Conservation (phyloP, 1,140 invertebrate genomes). For the Bombus pascuorum region DNA sequence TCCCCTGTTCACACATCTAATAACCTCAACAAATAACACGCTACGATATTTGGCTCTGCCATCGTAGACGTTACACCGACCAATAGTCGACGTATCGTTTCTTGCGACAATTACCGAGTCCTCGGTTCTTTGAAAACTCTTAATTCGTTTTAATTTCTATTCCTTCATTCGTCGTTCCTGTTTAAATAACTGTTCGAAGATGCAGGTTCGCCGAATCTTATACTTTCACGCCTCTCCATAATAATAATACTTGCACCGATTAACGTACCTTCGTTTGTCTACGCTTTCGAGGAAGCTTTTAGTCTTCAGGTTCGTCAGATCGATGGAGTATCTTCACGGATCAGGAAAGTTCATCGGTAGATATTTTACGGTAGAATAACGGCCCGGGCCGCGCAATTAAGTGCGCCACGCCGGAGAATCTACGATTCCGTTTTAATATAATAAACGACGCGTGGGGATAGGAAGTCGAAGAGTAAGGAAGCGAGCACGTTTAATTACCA, state of each 20-base stretch:
- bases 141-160: too few relatives aligned
- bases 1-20: too few relatives aligned
- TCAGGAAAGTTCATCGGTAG: conserved; percentile 25
- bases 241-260: not conserved
- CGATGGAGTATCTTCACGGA: not conserved
- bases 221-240: not conserved
- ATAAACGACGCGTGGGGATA: conserved; percentile 47
- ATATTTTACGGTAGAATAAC: conserved; percentile 21
- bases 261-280: not conserved
- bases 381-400: not conserved
- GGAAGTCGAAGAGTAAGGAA: conserved; percentile 13
- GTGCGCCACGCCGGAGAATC: conserved; percentile 21
- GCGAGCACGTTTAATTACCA: conserved; percentile 57
- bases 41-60: too few relatives aligned
- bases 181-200: not conserved
- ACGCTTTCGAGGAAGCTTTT: not conserved
- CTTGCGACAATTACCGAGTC: too few relatives aligned
- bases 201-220: not conserved
- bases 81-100: too few relatives aligned
- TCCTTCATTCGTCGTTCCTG: too few relatives aligned
- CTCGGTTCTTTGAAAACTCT: too few relatives aligned
- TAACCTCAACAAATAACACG: too few relatives aligned
- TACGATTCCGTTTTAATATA: conserved; percentile 50
- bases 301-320: not conserved
- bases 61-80: too few relatives aligned